Percentiles rank a stretch among this genome's conserved stretches.
Conservation (phyloP, 2,113 vertebrate species). For the Pagrus major region DNA sequence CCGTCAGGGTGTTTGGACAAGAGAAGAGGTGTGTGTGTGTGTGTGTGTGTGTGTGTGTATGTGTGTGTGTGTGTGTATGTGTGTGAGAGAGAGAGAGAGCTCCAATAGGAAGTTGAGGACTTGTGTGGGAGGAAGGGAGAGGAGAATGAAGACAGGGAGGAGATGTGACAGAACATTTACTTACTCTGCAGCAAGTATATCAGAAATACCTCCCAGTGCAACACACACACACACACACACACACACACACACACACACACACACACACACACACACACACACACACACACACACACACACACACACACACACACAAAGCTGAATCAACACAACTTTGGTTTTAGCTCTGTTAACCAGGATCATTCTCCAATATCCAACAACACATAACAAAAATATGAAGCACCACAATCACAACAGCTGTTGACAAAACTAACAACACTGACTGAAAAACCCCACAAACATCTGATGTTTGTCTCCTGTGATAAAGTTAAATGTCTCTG, state of each 20-base stretch:
- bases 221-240: neutral
- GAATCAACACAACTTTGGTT: neutral
- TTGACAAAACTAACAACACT: no score
- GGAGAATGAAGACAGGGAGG: neutral
- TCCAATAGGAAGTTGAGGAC: conserved; percentile 20
- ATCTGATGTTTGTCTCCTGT: no score
- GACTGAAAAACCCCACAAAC: no score
- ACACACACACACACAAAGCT: neutral
- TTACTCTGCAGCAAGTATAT: neutral
- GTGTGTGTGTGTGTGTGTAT: conserved; percentile 13
- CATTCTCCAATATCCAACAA: neutral
- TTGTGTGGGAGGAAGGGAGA: conserved; percentile 10
- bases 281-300: no score
- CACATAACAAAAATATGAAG: neutral
- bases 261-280: no score
- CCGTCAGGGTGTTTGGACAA: conserved; percentile 26
- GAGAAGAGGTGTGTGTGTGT: conserved; percentile 8
- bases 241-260: no score
- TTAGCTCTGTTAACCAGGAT: neutral
- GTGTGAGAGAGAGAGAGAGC: neutral
- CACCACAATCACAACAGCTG: neutral
- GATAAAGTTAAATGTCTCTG: no score
- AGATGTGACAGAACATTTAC: neutral
- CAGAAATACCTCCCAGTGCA: neutral
- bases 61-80: conserved; percentile 1